A percentile compares a stretch with the other conserved stretches of the same genome.
Evolutionary conservation across 1,140 invertebrate genomes (phyloP).

Genomic region (Goniozus legneri): DNA sequence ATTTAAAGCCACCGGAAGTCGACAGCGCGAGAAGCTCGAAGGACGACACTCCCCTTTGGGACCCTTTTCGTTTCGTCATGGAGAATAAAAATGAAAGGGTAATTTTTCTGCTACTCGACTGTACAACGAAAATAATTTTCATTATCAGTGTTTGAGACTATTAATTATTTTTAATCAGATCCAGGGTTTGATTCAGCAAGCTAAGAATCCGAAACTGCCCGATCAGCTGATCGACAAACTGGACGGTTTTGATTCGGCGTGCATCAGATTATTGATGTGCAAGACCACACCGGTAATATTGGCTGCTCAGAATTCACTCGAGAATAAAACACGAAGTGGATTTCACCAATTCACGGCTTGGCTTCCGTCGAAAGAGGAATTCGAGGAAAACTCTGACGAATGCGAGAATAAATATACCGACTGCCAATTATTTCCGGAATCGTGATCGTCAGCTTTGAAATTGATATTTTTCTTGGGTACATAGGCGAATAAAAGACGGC

Average conservation of each 20-base stretch:
- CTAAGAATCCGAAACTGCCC: slow-evolving; percentile 61
- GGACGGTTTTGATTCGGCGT: slow-evolving; percentile 60
- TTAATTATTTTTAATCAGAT: slow-evolving; percentile 37
- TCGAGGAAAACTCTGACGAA: slow-evolving; percentile 59
- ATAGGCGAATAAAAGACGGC: too few relatives aligned
- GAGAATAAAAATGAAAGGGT: slow-evolving; percentile 38
- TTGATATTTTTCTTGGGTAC: too few relatives aligned
- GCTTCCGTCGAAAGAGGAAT: slow-evolving; percentile 63
- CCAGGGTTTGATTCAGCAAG: slow-evolving; percentile 55
- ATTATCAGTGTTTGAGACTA: background rate
- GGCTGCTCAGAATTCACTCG: slow-evolving; percentile 67
- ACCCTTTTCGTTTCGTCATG: slow-evolving; percentile 30
- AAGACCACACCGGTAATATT: slow-evolving; percentile 72
- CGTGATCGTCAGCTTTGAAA: too few relatives aligned
- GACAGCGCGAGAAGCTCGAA: slow-evolving; percentile 8
- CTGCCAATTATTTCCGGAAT: slow-evolving; percentile 44
- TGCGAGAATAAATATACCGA: slow-evolving; percentile 65
- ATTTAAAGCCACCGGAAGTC: slow-evolving; percentile 26
- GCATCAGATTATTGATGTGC: slow-evolving; percentile 71
- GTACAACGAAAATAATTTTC: background rate
- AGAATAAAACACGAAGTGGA: slow-evolving; percentile 28
- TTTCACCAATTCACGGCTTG: slow-evolving; percentile 37
- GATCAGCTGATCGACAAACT: slow-evolving; percentile 62
- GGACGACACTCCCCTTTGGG: background rate
- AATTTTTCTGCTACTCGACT: too few relatives aligned